Evolutionary conservation across 1,140 invertebrate genomes (phyloP), one percentile per base, ranked within the genome.

Genomic region (Diorhabda elongata): DNA sequence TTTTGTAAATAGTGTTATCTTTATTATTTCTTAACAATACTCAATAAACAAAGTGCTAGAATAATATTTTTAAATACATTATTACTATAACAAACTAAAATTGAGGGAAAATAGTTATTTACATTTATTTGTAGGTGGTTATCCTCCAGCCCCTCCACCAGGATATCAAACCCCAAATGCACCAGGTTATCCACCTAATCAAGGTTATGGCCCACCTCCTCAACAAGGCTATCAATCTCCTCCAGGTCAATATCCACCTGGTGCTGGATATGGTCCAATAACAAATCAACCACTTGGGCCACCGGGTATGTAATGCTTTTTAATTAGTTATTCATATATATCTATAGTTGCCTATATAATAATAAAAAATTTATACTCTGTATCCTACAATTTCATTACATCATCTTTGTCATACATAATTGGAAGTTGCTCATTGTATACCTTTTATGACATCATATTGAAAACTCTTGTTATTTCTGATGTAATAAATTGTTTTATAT

Each of bases 261-360:
- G 41, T 7, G 5, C 42, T 26, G 42, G 43, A 42, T 64, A 64
- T 64, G 63, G 63, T 11, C 63, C 63, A n/a, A 57, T 64, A 5
- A 64, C 63, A 5, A 64, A 64, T 57, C 63, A 64, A 41, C 63
- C 63, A 56, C 47, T 64, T 44, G 47, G 44, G 5, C 63, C 44
- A 44, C 8, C 42, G 3, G 44, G 44, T 60, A 52, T 26, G 26
- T 26, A 26, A 26, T 26, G 26, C 26, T 26, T 26, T 26, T 26
- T 26, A 26, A 26, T 26, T 26, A 0, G 26, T 26, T 26, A 26
- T 26, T 26, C 26, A 26, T 1, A 26, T 26, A 26, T 26, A 26
- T 26, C 1, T 26, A 26, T 26, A 26, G 26, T 26, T 26, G 26
- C 26, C 26, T 26, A 1, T 26, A 26, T 26, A 26, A 26, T 26